Base-by-base conservation (phyloP, 2,113 vertebrate genomes). In the Pholis gunnellus region DNA sequence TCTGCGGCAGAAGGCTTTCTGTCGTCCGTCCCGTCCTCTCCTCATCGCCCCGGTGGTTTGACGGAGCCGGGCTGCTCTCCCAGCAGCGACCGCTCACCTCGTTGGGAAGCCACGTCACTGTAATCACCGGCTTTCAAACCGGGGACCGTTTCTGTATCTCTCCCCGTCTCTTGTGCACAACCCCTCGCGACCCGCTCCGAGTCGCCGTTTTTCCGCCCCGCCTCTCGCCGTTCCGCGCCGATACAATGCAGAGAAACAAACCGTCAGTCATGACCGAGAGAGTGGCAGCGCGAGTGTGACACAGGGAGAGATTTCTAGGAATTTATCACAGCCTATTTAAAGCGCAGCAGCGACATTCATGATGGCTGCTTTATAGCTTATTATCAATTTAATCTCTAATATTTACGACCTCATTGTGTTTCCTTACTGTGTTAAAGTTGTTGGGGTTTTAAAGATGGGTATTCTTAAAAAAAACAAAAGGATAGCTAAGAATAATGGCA, bases 191-290 rank as follows among this genome's bases (percentile, higher is more conserved):
- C 77, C 78, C 70, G 73, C 79, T 78, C 27, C 36, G 25, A 81
- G 65, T 44, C 59, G 72, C 59, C 22, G 40, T 44, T 13, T 44
- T 9, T 59, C 27, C 44, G 11, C 79, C 73, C 87, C 83, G 70
- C 84, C 88, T 64, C 86, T 80, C 65, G 0, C 52, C 44, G 59
- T 3, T 42, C 34, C 61, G 59, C 74, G 77, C 63, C 54, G 88
- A 57, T 80, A n/a, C 84, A 82, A 73, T 88, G 88, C 92, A 88
- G 88, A 87, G 74, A 90, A 87, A 81, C 78, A 71, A n/a, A 76
- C 76, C 18, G 7, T 57, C 56, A 1, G 25, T 36, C 22, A 66
- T 38, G 1, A 18, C 6, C 1, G 31, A n/a, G 40, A 71, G 75
- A 82, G 34, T 56, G 80, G 9, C n/a, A 78, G 56, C 42, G 42